phyloP scores from a whole-genome alignment of 2,797 vertebrate genomes.

The Huso huso region DNA sequence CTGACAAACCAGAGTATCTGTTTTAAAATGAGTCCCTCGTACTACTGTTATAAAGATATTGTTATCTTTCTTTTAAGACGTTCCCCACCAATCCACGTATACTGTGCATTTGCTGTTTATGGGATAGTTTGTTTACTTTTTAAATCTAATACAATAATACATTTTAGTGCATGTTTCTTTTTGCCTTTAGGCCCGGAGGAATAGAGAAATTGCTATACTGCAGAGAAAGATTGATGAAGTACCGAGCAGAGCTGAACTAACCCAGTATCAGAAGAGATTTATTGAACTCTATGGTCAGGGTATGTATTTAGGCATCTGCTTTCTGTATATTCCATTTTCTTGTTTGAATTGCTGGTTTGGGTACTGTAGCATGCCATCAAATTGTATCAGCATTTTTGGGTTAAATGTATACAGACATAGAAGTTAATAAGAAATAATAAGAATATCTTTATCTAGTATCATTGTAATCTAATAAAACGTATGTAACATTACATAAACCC shows the following conservation, averaged over 20 bases:
- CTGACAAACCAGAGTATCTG: not conserved
- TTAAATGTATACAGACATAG: too few species aligned
- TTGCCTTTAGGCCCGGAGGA: conserved; percentile 77
- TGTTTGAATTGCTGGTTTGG: too few species aligned
- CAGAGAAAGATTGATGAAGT: conserved; percentile 96
- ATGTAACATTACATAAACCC: too few species aligned
- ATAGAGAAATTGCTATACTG: conserved; percentile 91
- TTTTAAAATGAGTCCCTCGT: not conserved
- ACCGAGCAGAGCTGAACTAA: conserved; percentile 88
- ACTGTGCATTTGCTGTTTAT: not conserved
- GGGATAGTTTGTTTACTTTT: not conserved
- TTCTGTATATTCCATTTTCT: conserved; percentile 1
- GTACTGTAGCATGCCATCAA: too few species aligned
- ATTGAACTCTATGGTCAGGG: conserved; percentile 96
- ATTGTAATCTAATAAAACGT: too few species aligned
- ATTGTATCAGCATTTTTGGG: too few species aligned
- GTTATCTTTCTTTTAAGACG: not conserved
- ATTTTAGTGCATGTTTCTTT: conserved; percentile 9
- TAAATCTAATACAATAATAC: not conserved
- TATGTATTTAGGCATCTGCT: conserved; percentile 43
- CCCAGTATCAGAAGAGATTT: conserved; percentile 98
- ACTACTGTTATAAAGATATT: not conserved
- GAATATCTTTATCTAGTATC: too few species aligned
- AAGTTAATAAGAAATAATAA: too few species aligned
- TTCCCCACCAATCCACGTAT: not conserved